Conservation (phyloP, 1,140 invertebrate genomes). For the Goniozus legneri region DNA sequence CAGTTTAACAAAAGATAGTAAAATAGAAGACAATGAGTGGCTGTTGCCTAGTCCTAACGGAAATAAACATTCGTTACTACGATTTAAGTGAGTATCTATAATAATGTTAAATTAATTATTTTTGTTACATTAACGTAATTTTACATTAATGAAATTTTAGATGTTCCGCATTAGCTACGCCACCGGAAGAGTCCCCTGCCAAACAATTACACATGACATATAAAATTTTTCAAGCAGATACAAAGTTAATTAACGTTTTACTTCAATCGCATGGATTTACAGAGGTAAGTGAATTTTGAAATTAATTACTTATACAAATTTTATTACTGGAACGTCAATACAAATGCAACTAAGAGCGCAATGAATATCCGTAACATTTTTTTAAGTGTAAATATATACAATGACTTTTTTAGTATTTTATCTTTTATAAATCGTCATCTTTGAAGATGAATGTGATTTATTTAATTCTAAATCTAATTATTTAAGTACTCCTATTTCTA, state of each 20-base stretch:
- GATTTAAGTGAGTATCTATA: constrained; percentile 44
- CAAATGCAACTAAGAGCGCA: too few relatives aligned
- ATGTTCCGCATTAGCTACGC: constrained; percentile 48
- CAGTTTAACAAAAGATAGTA: too few relatives aligned
- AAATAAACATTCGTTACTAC: constrained; percentile 41
- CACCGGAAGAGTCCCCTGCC: constrained; percentile 59
- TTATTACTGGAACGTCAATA: too few relatives aligned
- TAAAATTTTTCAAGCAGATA: constrained; percentile 77
- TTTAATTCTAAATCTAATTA: too few relatives aligned
- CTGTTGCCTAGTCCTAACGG: constrained; percentile 40
- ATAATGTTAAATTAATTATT: not conserved
- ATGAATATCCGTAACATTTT: too few relatives aligned
- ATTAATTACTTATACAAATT: too few relatives aligned
- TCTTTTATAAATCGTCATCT: not conserved
- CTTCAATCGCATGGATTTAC: constrained; percentile 71
- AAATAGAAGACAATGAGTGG: constrained; percentile 49
- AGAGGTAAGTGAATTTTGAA: constrained; percentile 55
- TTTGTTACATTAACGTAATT: not conserved
- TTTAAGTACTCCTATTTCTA: too few relatives aligned
- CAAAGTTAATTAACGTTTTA: constrained; percentile 70
- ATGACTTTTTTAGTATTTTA: constrained; percentile 1
- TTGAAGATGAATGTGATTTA: too few relatives aligned
- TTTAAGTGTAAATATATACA: not conserved
- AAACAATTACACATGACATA: constrained; percentile 73
- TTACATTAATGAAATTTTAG: constrained; percentile 21